Percentiles rank a stretch among this genome's conserved stretches.
phyloP scores from a whole-genome alignment of 1,140 invertebrate species.

The Radopholus similis region DNA sequence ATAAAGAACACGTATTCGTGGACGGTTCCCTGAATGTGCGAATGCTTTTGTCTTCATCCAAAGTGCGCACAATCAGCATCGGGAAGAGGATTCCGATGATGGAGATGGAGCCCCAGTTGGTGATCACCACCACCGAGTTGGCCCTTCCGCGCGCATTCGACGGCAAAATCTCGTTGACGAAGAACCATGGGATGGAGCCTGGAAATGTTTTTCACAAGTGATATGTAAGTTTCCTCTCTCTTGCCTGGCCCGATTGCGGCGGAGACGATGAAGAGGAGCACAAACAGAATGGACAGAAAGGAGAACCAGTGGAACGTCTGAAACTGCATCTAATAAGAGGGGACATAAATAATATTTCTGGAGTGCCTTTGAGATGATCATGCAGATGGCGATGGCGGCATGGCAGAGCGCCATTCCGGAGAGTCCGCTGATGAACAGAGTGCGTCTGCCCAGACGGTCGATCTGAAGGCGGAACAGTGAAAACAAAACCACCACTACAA shows the following conservation, averaged over 20 bases:
- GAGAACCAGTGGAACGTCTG: conserved; percentile 39
- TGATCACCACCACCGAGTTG: conserved; percentile 92
- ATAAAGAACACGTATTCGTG: conserved; percentile 64
- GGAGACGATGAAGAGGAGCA: conserved; percentile 60
- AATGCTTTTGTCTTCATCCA: neutral
- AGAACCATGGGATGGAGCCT: conserved; percentile 90
- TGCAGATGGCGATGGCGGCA: conserved; percentile 45
- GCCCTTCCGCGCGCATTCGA: conserved; percentile 93
- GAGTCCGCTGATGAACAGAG: conserved; percentile 64
- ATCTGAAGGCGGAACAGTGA: conserved; percentile 57
- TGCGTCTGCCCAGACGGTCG: conserved; percentile 65
- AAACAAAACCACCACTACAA: conserved; percentile 17
- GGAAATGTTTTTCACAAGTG: conserved; percentile 2
- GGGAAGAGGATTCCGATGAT: conserved; percentile 88
- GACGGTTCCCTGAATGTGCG: conserved; percentile 60
- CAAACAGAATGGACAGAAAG: conserved; percentile 54
- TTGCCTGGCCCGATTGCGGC: conserved; percentile 60
- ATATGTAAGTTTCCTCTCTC: neutral
- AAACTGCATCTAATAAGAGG: neutral
- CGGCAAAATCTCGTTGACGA: conserved; percentile 90
- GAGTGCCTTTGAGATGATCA: conserved; percentile 16
- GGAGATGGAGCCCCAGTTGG: conserved; percentile 98
- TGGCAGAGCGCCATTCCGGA: conserved; percentile 55
- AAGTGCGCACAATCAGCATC: conserved; percentile 29
- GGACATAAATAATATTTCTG: no score